phyloP scores from a whole-genome alignment of 2,797 vertebrate species.

The Cyprinella venusta region DNA sequence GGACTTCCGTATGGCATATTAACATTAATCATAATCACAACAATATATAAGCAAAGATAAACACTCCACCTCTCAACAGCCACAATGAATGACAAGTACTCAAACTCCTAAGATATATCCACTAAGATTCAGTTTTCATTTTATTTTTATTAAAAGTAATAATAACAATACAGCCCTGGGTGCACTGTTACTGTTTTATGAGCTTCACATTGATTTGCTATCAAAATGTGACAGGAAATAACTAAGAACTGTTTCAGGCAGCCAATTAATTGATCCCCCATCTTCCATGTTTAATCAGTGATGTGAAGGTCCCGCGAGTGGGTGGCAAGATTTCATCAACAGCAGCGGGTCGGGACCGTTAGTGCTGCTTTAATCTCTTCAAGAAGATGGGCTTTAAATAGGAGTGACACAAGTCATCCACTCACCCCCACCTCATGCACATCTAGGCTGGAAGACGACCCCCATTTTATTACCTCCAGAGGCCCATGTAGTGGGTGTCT shows the following conservation, averaged over 20 bases:
- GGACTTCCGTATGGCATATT: not conserved
- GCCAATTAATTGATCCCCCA: not conserved
- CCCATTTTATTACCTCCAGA: not conserved
- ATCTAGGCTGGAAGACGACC: not conserved
- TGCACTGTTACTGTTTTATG: not conserved
- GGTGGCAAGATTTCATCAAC: not conserved
- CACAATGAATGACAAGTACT: not conserved
- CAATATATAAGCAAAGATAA: not conserved
- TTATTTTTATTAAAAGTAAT: not conserved
- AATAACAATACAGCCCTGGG: not conserved
- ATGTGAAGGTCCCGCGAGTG: not conserved
- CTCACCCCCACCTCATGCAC: not conserved
- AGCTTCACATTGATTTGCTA: not conserved
- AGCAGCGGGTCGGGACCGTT: not conserved
- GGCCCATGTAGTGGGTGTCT: slow-evolving; percentile 24
- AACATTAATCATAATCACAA: slow-evolving; percentile 11
- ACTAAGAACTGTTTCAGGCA: not conserved
- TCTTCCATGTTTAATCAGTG: not conserved
- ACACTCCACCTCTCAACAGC: not conserved
- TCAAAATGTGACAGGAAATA: not conserved
- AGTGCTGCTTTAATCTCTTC: slow-evolving; percentile 6
- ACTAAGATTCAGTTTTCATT: not conserved
- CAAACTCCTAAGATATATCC: not conserved
- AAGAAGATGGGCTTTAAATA: not conserved
- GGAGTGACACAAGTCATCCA: slow-evolving; percentile 7